Conservation (phyloP, 2,888 invertebrate genomes). For the Hyles lineata region DNA sequence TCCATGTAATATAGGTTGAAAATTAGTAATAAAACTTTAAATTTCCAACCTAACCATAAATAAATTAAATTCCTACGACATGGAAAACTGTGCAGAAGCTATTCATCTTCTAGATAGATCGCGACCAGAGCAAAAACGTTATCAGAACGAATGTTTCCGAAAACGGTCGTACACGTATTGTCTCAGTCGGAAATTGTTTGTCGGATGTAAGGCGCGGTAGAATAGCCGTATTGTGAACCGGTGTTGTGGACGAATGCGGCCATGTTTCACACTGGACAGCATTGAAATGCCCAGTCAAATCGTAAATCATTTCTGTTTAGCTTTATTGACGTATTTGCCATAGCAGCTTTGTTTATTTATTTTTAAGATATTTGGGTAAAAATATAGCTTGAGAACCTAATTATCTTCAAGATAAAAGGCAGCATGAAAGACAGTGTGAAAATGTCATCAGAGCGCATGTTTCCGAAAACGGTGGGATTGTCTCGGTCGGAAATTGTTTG, state of each 20-base stretch:
- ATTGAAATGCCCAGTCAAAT: not conserved
- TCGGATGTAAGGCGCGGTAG: not conserved
- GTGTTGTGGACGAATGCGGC: not conserved
- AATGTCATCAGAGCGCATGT: not conserved
- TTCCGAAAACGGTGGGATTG: not conserved
- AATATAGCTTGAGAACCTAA: not conserved
- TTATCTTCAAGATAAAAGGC: not conserved
- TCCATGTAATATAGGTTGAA: too few species aligned
- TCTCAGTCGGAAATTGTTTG: conserved; percentile 21
- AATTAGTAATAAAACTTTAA: too few species aligned
- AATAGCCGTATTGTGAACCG: not conserved
- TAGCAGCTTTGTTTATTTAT: too few species aligned
- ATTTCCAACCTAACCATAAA: too few species aligned
- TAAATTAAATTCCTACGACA: too few species aligned
- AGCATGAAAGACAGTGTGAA: not conserved
- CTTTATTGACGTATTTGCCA: too few species aligned
- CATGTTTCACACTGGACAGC: not conserved
- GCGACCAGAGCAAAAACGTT: not conserved
- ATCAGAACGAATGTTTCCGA: conserved; percentile 8
- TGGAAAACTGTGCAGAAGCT: not conserved
- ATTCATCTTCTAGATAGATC: not conserved
- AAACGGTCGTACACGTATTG: not conserved
- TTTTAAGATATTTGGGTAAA: too few species aligned
- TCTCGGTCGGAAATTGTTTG: conserved; percentile 19
- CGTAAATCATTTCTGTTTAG: too few species aligned